Base-by-base conservation (phyloP, 2,888 invertebrate genomes). In the Strigamia crassipes region DNA sequence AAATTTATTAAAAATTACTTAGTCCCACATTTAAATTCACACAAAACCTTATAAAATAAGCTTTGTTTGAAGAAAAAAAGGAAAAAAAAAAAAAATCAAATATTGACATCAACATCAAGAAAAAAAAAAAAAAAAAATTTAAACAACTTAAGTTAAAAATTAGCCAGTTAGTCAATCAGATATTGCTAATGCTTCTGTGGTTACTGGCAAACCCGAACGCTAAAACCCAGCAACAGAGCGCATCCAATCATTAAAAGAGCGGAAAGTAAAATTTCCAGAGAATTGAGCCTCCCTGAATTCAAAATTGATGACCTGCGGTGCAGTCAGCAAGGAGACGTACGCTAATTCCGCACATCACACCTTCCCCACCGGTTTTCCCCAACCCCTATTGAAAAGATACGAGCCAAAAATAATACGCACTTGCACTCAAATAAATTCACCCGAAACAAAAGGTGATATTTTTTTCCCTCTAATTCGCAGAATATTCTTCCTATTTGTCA, bases 261-360 rank as follows among this genome's bases (percentile, higher is more conserved):
- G 73, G 73, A 73, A 73, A 73, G 73, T 23, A 73, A 73, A 73
- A 73, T 73, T 73, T 73, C 73, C 73, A 73, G 73, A 73, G 73
- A 31, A 73, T 73, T 73, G 73, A 73, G 73, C 73, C 2, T 73
- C 73, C 31, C 73, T 73, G 73, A 73, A 73, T 73, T 73, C 73
- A 73, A 73, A 73, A 73, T 73, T 73, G 73, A 73, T 73, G 73
- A 73, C 73, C 73, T 73, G 73, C 73, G 73, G 73, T 73, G 73
- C 73, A 73, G 73, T n/a, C 73, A 73, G 73, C 73, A 73, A 27
- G n/a, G 73, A 73, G 73, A 73, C 56, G 73, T 27, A 73, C 73
- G 31, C 73, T 73, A 73, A 73, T 73, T 73, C 73, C 73, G 31
- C 73, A 23, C 73, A 73, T 73, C 73, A 73, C 73, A 73, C 73